phyloP scores from a whole-genome alignment of 2,888 invertebrate genomes.

The Pristionchus arcanus region DNA sequence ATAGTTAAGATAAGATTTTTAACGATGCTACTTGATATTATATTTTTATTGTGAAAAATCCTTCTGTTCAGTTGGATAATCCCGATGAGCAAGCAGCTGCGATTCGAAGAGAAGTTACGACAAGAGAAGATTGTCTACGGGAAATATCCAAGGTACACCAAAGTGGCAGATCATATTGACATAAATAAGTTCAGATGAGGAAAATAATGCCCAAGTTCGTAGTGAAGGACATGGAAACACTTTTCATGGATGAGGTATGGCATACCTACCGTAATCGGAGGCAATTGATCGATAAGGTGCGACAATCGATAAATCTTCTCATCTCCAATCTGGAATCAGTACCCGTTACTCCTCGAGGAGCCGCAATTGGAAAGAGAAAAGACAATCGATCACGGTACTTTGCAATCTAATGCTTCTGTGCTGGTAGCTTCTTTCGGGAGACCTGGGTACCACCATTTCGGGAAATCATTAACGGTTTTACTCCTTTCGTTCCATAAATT shows the following conservation, averaged over 20 bases:
- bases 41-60: not conserved
- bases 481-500: not conserved
- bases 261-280: not conserved
- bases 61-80: conserved; percentile 90
- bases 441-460: not conserved
- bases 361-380: conserved; percentile 93
- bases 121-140: conserved; percentile 95
- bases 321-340: conserved; percentile 99
- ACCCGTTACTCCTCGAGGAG: conserved; percentile 95
- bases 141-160: conserved; percentile 93
- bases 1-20: not conserved
- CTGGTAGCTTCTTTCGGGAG: not conserved
- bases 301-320: conserved; percentile 96
- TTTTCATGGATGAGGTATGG: conserved; percentile 93
- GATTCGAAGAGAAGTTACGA: conserved; percentile 97
- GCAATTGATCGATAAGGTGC: conserved; percentile 82
- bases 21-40: too few species aligned
- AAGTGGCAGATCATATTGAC: not conserved
- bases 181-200: conserved; percentile 85
- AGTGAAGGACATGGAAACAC: conserved; percentile 99
- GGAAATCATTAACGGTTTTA: not conserved
- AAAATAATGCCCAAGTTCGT: conserved; percentile 99
- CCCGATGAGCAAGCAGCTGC: conserved; percentile 99
- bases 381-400: conserved; percentile 88
- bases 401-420: not conserved